These are phyloP conservation scores for Lordiphosa collinella DNA, from an alignment of 1,140 invertebrate species.

Conservation along the genomic window DNA sequence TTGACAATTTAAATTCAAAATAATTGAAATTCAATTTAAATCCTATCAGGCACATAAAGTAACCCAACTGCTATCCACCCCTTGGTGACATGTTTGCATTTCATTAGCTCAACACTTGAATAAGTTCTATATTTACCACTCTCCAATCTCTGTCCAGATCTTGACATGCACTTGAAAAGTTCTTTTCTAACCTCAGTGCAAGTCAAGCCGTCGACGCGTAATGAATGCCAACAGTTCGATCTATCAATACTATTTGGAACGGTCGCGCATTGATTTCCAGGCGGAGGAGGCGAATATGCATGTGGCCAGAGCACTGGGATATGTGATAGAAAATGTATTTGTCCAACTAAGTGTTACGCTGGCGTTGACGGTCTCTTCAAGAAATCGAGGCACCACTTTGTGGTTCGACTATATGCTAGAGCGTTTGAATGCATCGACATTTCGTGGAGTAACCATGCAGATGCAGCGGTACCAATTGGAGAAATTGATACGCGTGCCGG, in stretches of 20 bases:
- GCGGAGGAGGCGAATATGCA: constrained; percentile 39
- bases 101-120: constrained; percentile 26
- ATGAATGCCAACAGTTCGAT: constrained; percentile 23
- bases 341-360: constrained; percentile 46
- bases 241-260: constrained; percentile 36
- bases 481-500: constrained; percentile 20
- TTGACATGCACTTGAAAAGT: background rate
- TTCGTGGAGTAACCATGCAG: constrained; percentile 40
- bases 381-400: background rate
- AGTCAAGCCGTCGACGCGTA: background rate
- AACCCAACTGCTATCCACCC: too few relatives aligned
- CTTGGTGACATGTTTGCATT: constrained; percentile 17
- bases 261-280: constrained; percentile 45
- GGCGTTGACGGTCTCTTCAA: constrained; percentile 25
- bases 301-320: constrained; percentile 35
- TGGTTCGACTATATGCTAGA: constrained; percentile 55
- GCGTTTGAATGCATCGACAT: constrained; percentile 25
- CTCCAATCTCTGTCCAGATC: constrained; percentile 14
- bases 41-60: too few relatives aligned
- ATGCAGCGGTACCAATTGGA: constrained; percentile 21
- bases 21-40: background rate
- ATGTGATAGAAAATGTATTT: constrained; percentile 52
- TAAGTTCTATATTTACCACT: constrained; percentile 7
- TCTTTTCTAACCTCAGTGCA: background rate
- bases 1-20: background rate